These are phyloP conservation scores for Volucella bombylans DNA, from an alignment of 2,888 invertebrate genomes.

Conservation along the genomic window DNA sequence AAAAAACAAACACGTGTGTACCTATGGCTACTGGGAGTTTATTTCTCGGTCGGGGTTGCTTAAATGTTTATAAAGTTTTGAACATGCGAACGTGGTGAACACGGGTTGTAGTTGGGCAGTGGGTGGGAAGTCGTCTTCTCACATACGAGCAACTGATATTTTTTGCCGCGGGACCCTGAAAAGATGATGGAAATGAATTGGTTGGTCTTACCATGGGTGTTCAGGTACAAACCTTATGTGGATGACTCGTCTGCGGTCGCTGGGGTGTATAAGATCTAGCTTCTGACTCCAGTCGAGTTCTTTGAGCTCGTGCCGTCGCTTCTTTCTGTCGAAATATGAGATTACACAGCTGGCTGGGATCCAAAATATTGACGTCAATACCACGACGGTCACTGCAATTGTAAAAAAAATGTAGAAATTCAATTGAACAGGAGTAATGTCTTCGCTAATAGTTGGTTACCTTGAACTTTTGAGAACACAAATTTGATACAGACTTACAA, in stretches of 20 bases:
- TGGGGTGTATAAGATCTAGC: constrained; percentile 88
- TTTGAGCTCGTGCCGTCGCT: constrained; percentile 88
- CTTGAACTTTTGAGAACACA: background rate
- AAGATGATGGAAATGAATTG: constrained; percentile 39
- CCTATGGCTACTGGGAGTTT: constrained; percentile 10
- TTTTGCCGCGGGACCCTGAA: constrained; percentile 82
- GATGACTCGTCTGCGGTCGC: constrained; percentile 88
- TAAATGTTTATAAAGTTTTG: constrained; percentile 9
- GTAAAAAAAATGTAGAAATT: constrained; percentile 2
- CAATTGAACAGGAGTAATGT: background rate
- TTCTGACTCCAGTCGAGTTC: constrained; percentile 88
- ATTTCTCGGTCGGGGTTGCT: constrained; percentile 4
- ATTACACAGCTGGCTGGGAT: constrained; percentile 95
- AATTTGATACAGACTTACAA: no score
- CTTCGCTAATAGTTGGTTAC: no score
- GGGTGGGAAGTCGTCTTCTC: constrained; percentile 51
- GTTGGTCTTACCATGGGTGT: background rate
- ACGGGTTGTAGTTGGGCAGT: constrained; percentile 6
- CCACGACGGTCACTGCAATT: constrained; percentile 86
- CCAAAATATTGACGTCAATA: constrained; percentile 96
- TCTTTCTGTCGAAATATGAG: constrained; percentile 91
- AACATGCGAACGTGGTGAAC: constrained; percentile 25
- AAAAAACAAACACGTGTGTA: background rate
- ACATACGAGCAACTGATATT: constrained; percentile 81
- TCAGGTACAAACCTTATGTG: constrained; percentile 84